Evolutionary conservation across 2,888 invertebrate genomes (phyloP).

Genomic region (Herminia tarsipennalis): DNA sequence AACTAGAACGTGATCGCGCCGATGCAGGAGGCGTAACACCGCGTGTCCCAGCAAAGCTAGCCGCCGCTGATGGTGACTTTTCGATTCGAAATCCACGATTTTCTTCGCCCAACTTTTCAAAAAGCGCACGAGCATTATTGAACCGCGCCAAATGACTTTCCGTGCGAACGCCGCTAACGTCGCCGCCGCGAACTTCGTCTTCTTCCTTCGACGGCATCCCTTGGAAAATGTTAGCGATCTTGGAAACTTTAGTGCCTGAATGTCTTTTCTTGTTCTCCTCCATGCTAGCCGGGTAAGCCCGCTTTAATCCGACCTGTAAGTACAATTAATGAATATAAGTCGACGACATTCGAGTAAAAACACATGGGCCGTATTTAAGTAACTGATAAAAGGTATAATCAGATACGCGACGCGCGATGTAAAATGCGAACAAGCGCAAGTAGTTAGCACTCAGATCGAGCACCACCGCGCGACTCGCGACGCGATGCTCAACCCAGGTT

Average conservation of each 20-base stretch:
- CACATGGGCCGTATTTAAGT: constrained; percentile 61
- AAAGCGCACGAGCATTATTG: constrained; percentile 95
- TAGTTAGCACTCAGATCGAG: constrained; percentile 64
- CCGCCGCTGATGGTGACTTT: constrained; percentile 85
- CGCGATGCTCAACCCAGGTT: constrained; percentile 56
- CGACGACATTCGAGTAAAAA: constrained; percentile 43
- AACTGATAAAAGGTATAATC: constrained; percentile 65
- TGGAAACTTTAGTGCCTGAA: constrained; percentile 93
- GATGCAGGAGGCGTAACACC: constrained; percentile 82
- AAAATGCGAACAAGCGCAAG: constrained; percentile 63
- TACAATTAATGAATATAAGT: constrained; percentile 59
- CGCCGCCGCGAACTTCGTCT: constrained; percentile 80
- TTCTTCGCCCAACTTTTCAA: constrained; percentile 94
- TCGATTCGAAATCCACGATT: constrained; percentile 87
- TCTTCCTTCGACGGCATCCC: constrained; percentile 87
- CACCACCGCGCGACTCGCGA: constrained; percentile 63
- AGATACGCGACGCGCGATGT: constrained; percentile 66
- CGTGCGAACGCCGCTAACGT: constrained; percentile 92
- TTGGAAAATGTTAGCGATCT: constrained; percentile 96
- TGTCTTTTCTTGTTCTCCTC: constrained; percentile 88
- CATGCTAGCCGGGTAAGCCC: constrained; percentile 85
- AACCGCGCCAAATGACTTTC: constrained; percentile 96
- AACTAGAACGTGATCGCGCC: constrained; percentile 87
- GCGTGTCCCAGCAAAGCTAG: constrained; percentile 84
- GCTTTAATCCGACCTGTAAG: constrained; percentile 82